Evolutionary conservation across 2,113 vertebrate species (phyloP).

Genomic region (Oreochromis spilurus): DNA sequence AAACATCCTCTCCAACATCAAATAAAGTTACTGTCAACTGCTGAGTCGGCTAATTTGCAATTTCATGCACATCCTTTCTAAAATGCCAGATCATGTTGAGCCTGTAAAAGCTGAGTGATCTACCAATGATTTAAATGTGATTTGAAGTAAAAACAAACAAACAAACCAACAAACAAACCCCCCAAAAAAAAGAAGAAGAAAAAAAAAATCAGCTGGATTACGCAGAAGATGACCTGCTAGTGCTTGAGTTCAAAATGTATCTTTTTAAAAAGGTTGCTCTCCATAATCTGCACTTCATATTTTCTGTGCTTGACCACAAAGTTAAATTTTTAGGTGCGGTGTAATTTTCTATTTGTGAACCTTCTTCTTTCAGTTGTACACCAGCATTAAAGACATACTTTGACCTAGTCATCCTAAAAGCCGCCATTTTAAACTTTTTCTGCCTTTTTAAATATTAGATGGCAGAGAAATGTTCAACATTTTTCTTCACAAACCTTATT

Average conservation of each 20-base stretch:
- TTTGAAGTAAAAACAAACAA: neutral
- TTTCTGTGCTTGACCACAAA: neutral
- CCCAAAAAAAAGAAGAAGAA: neutral
- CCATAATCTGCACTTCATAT: neutral
- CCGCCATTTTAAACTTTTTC: fast-evolving
- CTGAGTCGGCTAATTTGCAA: neutral
- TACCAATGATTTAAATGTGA: fast-evolving
- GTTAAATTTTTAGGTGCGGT: neutral
- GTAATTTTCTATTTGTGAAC: neutral
- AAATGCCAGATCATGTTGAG: neutral
- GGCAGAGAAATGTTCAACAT: neutral
- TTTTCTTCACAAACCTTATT: neutral
- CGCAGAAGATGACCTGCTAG: fast-evolving
- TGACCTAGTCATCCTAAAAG: neutral
- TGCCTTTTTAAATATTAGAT: neutral
- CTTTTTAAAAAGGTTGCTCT: neutral
- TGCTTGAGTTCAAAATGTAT: fast-evolving
- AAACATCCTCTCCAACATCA: neutral
- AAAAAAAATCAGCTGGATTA: fast-evolving
- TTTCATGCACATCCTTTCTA: neutral
- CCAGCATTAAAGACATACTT: neutral
- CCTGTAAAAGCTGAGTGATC: neutral
- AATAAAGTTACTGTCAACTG: neutral
- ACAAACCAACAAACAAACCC: fast-evolving
- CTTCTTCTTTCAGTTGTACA: neutral